Base-by-base conservation (phyloP, 1,140 invertebrate species). In the Daktulosphaira vitifoliae region DNA sequence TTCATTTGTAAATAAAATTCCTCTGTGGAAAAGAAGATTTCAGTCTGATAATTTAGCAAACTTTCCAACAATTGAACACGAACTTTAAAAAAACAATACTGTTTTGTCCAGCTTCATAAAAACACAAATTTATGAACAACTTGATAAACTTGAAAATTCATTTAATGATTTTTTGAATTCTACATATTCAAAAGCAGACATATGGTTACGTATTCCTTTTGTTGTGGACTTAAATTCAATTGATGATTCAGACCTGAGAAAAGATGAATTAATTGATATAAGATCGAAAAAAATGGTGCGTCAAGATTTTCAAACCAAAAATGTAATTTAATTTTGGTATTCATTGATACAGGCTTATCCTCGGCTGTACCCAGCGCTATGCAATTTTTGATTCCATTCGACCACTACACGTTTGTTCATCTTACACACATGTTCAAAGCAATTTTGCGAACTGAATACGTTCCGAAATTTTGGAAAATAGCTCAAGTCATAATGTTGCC, bases 261-360 rank as follows among this genome's bases (percentile, higher is more conserved):
- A 48, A 48, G n/a, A 48, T 48, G n/a, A 48, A 48, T 20, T 48
- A 48, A 48, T 48, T 48, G 44, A 48, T 48, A 18, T 48, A 48
- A 48, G 44, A 48, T 48, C 44, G 9, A 48, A 48, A 48, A 16
- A 48, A 48, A 48, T 48, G 44, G 18, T 16, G 18, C 9, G 18
- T 22, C 44, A 48, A 5, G 38, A 20, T 48, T 48, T 48, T 48
- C 9, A 22, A 20, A 48, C 44, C 2, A 48, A 48, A 48, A 15
- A 11, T 39, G 11, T 25, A 54, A 23, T 39, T 6, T 1, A 25
- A 54, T 39, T 42, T 26, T 25, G 13, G 37, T 16, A 20, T 25
- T 15, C 13, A n/a, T 8, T 25, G 7, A 54, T 15, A 2, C 11
- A 39, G 11, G 2, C 20, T 53, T 39, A n/a, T 53, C 33, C 13